These are phyloP conservation scores for Leptarthrus brevirostris DNA, from an alignment of 2,888 invertebrate species.

Conservation along the genomic window DNA sequence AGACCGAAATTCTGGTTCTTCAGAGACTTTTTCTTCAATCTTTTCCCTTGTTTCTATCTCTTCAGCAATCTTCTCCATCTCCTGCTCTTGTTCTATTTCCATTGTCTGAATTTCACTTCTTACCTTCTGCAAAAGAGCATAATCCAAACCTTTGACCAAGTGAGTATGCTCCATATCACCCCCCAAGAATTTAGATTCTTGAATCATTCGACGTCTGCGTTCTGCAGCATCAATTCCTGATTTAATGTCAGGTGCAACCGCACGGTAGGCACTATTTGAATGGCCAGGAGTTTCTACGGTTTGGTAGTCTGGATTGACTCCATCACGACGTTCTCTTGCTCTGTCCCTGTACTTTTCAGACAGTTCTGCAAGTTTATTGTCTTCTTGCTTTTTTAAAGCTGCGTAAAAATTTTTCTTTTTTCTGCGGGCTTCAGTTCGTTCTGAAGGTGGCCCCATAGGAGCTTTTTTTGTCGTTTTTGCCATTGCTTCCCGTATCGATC, in stretches of 20 bases:
- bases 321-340: conserved; percentile 90
- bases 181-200: conserved; percentile 99
- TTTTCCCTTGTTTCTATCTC: conserved; percentile 68
- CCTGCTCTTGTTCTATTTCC: conserved; percentile 85
- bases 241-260: conserved; percentile 96
- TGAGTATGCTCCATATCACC: conserved; percentile 99
- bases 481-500: conserved; percentile 77
- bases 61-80: conserved; percentile 79
- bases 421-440: conserved; percentile 84
- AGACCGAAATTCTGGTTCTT: conserved; percentile 82
- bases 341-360: conserved; percentile 94
- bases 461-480: conserved; percentile 67
- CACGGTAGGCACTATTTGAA: conserved; percentile 71
- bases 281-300: conserved; percentile 79
- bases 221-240: conserved; percentile 96
- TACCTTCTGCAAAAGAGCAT: conserved; percentile 91
- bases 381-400: conserved; percentile 92
- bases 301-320: conserved; percentile 82
- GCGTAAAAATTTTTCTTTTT: conserved; percentile 97
- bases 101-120: conserved; percentile 86
- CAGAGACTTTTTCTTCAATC: conserved; percentile 71
- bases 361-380: conserved; percentile 92
- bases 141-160: conserved; percentile 97
- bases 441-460: conserved; percentile 69
- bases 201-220: conserved; percentile 92